Base-by-base conservation (phyloP, 2,113 vertebrate genomes). In the Xyliphius kryptos region DNA sequence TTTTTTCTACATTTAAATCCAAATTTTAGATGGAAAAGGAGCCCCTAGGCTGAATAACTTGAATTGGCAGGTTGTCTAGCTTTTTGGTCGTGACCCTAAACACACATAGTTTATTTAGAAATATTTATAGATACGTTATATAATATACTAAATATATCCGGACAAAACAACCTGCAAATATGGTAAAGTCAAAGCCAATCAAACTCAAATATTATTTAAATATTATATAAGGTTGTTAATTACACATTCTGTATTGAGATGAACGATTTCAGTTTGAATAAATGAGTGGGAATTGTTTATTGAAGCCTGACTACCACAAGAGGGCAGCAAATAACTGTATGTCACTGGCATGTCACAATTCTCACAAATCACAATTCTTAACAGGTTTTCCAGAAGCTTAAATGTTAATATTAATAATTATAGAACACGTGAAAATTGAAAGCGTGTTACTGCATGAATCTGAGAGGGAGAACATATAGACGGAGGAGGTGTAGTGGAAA, bases 401-500 rank as follows among this genome's bases (percentile, higher is more conserved):
- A 32, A 32, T 32, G 26, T 32, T 32, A 32, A 32, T 32, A 26
- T 26, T 26, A 26, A 26, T 26, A 32, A 5, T 32, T 5, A 32
- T 6, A 32, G 26, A 6, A 32, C 7, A 6, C 7, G n/a, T 22
- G 52, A 50, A 26, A 63, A 13, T 40, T 68, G 41, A 56, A 38
- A 65, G 71, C 56, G 59, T 50, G 43, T 15, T 67, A 52, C 64
- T 55, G 66, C n/a, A 59, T 72, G 69, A n/a, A 9, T 36, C 21
- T 43, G 54, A 52, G 63, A 50, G 20, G 64, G 65, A 63, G 52
- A 67, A 32, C 19, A 55, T 10, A 20, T 38, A 61, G 15, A 47
- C 32, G 67, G 38, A 41, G 69, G 68, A 70, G 76, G 76, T 74
- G n/a, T 21, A 59, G 82, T 49, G 61, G 16, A 66, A 17, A 58